A percentile compares a stretch with the other conserved stretches of the same genome.
Conservation (phyloP, 2,888 invertebrate genomes). For the Galerucella nymphaeae region DNA sequence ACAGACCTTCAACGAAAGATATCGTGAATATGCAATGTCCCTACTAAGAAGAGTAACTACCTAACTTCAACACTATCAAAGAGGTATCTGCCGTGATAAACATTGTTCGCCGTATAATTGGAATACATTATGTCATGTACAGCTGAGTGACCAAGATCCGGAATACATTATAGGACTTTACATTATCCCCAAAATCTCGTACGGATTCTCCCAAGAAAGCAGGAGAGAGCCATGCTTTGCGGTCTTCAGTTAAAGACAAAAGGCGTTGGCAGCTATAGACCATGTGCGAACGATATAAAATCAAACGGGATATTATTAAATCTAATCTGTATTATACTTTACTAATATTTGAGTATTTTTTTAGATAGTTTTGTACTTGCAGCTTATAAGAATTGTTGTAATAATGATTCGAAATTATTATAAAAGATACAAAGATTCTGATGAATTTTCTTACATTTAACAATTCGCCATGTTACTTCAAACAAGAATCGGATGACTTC, state of each 20-base stretch:
- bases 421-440: too few relatives aligned
- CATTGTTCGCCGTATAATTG: constrained; percentile 55
- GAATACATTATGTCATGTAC: constrained; percentile 57
- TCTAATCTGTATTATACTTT: background rate
- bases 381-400: too few relatives aligned
- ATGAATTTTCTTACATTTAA: too few relatives aligned
- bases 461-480: too few relatives aligned
- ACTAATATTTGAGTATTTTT: background rate
- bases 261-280: constrained; percentile 41
- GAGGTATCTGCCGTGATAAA: constrained; percentile 49
- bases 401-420: too few relatives aligned
- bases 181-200: constrained; percentile 51
- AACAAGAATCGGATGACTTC: too few relatives aligned
- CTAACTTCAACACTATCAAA: constrained; percentile 41
- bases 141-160: constrained; percentile 57
- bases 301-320: constrained; percentile 29
- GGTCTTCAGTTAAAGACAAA: constrained; percentile 41
- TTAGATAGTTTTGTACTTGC: too few relatives aligned
- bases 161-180: constrained; percentile 57
- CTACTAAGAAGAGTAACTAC: constrained; percentile 34
- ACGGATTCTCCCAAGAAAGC: constrained; percentile 46
- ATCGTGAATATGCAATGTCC: constrained; percentile 35
- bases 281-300: constrained; percentile 32
- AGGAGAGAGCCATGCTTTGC: constrained; percentile 26
- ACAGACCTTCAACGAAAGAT: constrained; percentile 27